Evolutionary conservation across 2,888 invertebrate species (phyloP), one percentile per base, ranked within the genome.

Genomic region (Thymelicus acteon): DNA sequence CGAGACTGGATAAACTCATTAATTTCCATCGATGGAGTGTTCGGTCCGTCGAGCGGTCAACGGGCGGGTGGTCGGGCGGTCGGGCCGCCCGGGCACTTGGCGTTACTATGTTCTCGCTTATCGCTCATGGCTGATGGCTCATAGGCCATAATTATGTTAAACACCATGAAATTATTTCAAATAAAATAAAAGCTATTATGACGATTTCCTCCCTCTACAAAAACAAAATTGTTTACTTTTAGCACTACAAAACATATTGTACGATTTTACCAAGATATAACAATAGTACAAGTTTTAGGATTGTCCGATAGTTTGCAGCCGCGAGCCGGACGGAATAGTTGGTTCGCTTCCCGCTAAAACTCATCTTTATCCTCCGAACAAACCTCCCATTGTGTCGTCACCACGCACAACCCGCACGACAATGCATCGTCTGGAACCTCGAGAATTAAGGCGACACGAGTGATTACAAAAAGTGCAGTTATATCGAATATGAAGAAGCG

Each of bases 1-100:
- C 54, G 40, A 54, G 57, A 65, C 24, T 57, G 65, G 40, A 31
- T 57, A 57, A 65, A 65, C 65, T 65, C 57, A 65, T 65, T 65
- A 60, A 60, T 67, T 60, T 60, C 39, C 67, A 60, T 7, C 49
- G 49, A 19, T 19, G 15, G 54, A 24, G 54, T 19, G 24, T 10
- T 10, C 49, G 24, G 24, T n/a, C n/a, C n/a, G n/a, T n/a, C n/a
- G n/a, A n/a, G n/a, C n/a, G n/a, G n/a, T n/a, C n/a, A n/a, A n/a
- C 24, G 24, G 24, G 1, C 24, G n/a, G n/a, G 24, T 3, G 49
- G 49, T 15, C 49, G 54, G 5, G 54, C n/a, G 24, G 24, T 10
- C 49, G 31, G 31, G 31, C 31, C 44, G 44, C 39, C 52, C 24
- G 24, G 24, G 1, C 24, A 3, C 24, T 24, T 24, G 24, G 24